Base-by-base conservation (phyloP, 2,113 vertebrate genomes). In the Leptobrachium leishanense region DNA sequence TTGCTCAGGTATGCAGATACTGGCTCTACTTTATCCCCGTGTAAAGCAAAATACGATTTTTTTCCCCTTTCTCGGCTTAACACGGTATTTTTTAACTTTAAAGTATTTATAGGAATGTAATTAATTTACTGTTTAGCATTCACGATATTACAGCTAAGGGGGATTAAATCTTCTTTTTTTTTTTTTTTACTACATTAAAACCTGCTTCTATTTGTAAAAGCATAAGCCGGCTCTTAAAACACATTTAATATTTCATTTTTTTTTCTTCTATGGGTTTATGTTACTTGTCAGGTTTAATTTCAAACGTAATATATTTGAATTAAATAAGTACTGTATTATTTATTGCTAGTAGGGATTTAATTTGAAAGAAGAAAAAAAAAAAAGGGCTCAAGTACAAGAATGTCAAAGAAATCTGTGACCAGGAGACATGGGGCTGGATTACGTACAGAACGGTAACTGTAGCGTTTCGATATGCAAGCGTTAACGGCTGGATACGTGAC, bases 21-120 rank as follows among this genome's bases (percentile, higher is more conserved):
- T 6, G n/a, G 66, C 41, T 39, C 43, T 13, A 54, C 39, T 55
- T 76, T 76, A 68, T 40, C 62, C 46, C 12, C 15, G 39, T 68
- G n/a, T 76, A 55, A 43, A 76, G 42, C 64, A 76, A 76, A 64
- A 76, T 68, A 6, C 44, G 66, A 31, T 75, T 55, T 76, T 53
- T 12, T 59, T 12, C 13, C 55, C 13, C 10, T 12, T 59, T 12
- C 13, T 50, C 43, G 10, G 73, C 62, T 75, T 75, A 75, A 44
- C 62, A 31, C 39, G 43, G 44, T 44, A 39, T 67, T 76, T 54
- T 57, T 10, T 57, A 57, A 43, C 74, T 76, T 68, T 42, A 76
- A 68, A 76, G 64, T 68, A 11, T 50, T 10, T 67, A 54, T 55
- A 42, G 46, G 11, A 54, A 41, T 43, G 53, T 42, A 54, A 68